These are phyloP conservation scores for Rotaria macrura DNA, from an alignment of 2,888 invertebrate species.

Conservation along the genomic window DNA sequence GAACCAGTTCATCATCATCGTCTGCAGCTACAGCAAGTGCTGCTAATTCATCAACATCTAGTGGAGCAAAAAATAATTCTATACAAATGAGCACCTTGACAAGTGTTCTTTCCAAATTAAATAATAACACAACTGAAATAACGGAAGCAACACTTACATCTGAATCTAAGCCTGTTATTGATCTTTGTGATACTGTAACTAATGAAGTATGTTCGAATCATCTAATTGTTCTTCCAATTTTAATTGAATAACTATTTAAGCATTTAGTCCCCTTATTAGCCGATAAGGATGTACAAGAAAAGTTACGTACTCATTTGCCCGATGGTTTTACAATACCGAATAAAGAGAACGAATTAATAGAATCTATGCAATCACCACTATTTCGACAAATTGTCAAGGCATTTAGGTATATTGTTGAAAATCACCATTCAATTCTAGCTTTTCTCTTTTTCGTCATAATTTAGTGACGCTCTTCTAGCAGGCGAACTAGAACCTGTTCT, in stretches of 20 bases:
- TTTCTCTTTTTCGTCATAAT: not conserved
- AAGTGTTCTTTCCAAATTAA: not conserved
- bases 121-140: not conserved
- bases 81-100: not conserved
- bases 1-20: not conserved
- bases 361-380: conserved; percentile 81
- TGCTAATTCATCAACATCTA: not conserved
- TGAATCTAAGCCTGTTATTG: no score
- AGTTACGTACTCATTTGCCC: conserved; percentile 51
- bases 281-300: conserved; percentile 52
- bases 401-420: not conserved
- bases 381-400: conserved; percentile 67
- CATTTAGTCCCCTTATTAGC: conserved; percentile 52
- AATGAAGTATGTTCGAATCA: conserved; percentile 41
- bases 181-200: no score
- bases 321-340: conserved; percentile 46
- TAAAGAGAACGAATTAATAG: conserved; percentile 64
- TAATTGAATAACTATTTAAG: not conserved
- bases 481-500: conserved; percentile 91
- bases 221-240: not conserved
- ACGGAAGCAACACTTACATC: not conserved
- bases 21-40: not conserved
- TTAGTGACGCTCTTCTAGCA: conserved; percentile 81
- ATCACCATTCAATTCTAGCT: not conserved
- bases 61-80: not conserved